These are phyloP conservation scores for Oxyura jamaicensis DNA, from an alignment of 2,113 vertebrate genomes.

Conservation along the genomic window DNA sequence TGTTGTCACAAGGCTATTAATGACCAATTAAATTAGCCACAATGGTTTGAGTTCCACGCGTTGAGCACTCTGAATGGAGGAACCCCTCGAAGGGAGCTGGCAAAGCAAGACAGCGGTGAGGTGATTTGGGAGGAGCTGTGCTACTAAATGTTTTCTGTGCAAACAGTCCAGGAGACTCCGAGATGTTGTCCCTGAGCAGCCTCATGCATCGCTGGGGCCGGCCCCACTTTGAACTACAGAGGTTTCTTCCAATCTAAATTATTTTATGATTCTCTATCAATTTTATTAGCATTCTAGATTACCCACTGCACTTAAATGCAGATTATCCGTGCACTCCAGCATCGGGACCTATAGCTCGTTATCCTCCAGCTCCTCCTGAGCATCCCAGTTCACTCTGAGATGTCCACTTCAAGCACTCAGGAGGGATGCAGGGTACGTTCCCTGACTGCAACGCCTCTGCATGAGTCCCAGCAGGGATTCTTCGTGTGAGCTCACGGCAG, in stretches of 20 bases:
- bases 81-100: not conserved
- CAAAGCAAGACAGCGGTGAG: not conserved
- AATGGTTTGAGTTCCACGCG: not conserved
- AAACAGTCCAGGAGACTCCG: not conserved
- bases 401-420: not conserved
- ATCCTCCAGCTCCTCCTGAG: not conserved
- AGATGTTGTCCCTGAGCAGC: not conserved
- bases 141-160: not conserved
- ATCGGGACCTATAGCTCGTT: not conserved
- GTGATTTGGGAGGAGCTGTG: not conserved
- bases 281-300: not conserved
- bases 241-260: conserved; percentile 34
- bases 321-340: not conserved
- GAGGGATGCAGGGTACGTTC: not conserved
- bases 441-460: fast-evolving
- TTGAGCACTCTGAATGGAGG: not conserved
- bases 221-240: not conserved
- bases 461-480: not conserved
- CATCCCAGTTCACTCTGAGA: not conserved
- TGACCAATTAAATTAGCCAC: not conserved
- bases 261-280: conserved; percentile 21
- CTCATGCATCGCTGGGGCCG: not conserved
- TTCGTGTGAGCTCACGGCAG: not conserved
- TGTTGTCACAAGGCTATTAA: not conserved
- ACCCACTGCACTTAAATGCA: not conserved